Base-by-base conservation (phyloP, 1,140 invertebrate species). In the Bombus difficillimus region DNA sequence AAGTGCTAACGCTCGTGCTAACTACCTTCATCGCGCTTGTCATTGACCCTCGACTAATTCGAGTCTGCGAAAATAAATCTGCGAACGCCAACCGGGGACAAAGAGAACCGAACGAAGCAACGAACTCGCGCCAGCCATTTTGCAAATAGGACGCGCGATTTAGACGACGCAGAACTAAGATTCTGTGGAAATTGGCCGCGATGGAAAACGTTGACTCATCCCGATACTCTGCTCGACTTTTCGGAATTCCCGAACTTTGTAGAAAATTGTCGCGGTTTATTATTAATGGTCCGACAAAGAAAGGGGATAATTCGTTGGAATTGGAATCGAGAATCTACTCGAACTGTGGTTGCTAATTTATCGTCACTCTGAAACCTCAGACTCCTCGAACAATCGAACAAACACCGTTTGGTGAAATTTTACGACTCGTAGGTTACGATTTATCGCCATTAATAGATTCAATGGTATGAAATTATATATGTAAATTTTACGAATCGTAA, bases 11-110 rank as follows among this genome's bases (percentile, higher is more conserved):
- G 69, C 43, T 34, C 62, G 72, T 12, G 71, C 37, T 83, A 64
- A 57, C 80, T 81, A 53, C 53, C 69, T 53, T 75, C 64, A 43
- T 41, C 71, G 18, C 72, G 53, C 34, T 47, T 68, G 47, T 88
- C 77, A 64, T 87, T 88, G 41, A 68, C 59, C 64, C 59, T 66
- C 69, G 41, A 62, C 28, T 34, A 64, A 68, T 59, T 53, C 72
- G 39, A 81, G 32, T 47, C 34, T 12, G 68, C 57, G 80, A 75
- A 75, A 75, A 83, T 75, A 83, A 83, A 83, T 83, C 59, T 34
- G 47, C 41, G 41, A 53, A 34, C 6, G 22, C 15, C 22, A 25
- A 12, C 25, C 1, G 0, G 57, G 57, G 34, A 83, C 81, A 83
- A 83, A 83, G 72, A 75, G 57, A 10, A n/a, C 8, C 25, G 76